Evolutionary conservation across 2,113 vertebrate genomes (phyloP).

Genomic region (Aramus guarauna): DNA sequence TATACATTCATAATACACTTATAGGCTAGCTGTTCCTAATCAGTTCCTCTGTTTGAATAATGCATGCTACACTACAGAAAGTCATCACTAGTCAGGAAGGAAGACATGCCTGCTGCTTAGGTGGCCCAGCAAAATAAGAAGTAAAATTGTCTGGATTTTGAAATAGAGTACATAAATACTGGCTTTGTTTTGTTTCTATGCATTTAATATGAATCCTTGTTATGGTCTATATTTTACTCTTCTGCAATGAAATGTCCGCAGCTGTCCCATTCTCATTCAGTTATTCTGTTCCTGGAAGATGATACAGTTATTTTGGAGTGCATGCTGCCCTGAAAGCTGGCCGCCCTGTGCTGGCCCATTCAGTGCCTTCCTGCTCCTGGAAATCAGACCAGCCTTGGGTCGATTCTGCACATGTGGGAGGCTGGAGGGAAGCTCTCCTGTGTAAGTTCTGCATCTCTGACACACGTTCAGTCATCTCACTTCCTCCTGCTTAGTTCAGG

Average conservation of each 20-base stretch:
- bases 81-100: not conserved
- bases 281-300: not conserved
- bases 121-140: not conserved
- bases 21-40: not conserved
- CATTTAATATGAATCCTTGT: not conserved
- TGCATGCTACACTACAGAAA: not conserved
- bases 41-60: not conserved
- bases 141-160: not conserved
- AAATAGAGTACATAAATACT: not conserved
- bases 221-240: not conserved
- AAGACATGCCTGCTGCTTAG: not conserved
- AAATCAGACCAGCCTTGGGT: too few relatives aligned
- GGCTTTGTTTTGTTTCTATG: not conserved
- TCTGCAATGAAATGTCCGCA: rapidly evolving
- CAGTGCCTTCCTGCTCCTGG: not conserved
- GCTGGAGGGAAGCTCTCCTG: not conserved
- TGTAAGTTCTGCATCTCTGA: not conserved
- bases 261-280: not conserved
- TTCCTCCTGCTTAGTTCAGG: not conserved
- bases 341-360: rapidly evolving
- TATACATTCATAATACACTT: not conserved
- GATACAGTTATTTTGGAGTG: rapidly evolving
- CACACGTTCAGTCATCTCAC: too few relatives aligned
- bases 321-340: not conserved
- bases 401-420: too few relatives aligned